Conservation (phyloP, 2,797 vertebrate species). For the Ceryle rudis region DNA sequence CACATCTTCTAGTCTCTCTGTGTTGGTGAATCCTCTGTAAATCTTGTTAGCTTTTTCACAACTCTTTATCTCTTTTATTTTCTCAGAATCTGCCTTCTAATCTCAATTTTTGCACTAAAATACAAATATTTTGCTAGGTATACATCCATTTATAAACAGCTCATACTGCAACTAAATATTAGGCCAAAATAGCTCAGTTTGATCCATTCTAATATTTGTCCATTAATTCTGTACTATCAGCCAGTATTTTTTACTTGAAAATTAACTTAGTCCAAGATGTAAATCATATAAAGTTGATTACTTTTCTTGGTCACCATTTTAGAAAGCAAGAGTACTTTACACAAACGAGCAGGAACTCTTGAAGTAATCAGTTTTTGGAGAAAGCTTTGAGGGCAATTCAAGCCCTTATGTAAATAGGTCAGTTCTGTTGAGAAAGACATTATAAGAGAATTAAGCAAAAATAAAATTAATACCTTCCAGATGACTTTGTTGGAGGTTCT, state of each 20-base stretch:
- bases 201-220: background rate
- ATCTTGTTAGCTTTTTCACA: background rate
- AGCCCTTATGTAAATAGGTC: background rate
- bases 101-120: background rate
- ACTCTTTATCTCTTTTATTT: background rate
- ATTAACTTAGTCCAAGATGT: background rate
- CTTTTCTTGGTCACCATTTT: background rate
- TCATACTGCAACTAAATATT: background rate
- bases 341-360: background rate
- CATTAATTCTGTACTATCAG: background rate
- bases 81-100: background rate
- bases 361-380: background rate
- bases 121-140: background rate
- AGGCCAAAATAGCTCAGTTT: background rate
- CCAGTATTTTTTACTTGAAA: background rate
- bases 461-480: background rate
- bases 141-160: background rate
- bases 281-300: background rate
- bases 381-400: background rate
- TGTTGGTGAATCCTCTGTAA: background rate
- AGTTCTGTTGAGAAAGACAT: background rate
- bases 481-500: background rate
- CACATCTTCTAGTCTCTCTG: background rate
- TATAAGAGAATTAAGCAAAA: background rate
- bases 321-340: background rate